Base-by-base conservation (phyloP, 2,888 invertebrate genomes). In the Tetragonisca angustula region DNA sequence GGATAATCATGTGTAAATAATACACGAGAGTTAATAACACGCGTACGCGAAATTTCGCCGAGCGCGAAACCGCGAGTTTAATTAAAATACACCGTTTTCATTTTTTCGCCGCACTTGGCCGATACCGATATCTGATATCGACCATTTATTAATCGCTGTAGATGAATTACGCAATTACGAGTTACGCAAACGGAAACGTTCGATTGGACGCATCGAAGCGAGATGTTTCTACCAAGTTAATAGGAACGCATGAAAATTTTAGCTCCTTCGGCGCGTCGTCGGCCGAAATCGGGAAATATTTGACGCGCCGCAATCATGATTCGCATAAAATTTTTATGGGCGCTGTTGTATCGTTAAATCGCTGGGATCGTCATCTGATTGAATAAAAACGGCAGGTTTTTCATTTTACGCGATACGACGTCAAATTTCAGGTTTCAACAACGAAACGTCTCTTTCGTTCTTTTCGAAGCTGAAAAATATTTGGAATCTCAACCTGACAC, bases 151-250 rank as follows among this genome's bases (percentile, higher is more conserved):
- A 19, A 49, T 49, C 43, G 59, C 24, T 19, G 19, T 19, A 27
- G 49, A 49, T 4, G 52, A 70, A 54, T 71, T 1, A 24, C 9
- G 52, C 43, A 70, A 54, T 71, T 1, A 24, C 9, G 52, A 21
- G 4, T 43, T 43, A 43, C 5, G n/a, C 43, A 13, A 21, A 17
- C n/a, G 27, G 24, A 65, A 27, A 56, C 9, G 9, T 43, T 9
- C 43, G 75, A 50, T 27, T 43, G n/a, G 19, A 54, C 32, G 19
- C 24, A 73, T 74, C 59, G 9, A 73, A 73, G 32, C 11, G 43
- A 21, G 17, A 17, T 27, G 49, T 49, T 59, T 62, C 70, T 52
- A 52, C 9, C 19, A 21, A 13, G 27, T 17, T 52, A 64, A 52
- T 43, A 15, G n/a, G n/a, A 24, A 59, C 15, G 15, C 15, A n/a